Base-by-base conservation (phyloP, 2,888 invertebrate genomes). In the Ryuthela nishihirai region DNA sequence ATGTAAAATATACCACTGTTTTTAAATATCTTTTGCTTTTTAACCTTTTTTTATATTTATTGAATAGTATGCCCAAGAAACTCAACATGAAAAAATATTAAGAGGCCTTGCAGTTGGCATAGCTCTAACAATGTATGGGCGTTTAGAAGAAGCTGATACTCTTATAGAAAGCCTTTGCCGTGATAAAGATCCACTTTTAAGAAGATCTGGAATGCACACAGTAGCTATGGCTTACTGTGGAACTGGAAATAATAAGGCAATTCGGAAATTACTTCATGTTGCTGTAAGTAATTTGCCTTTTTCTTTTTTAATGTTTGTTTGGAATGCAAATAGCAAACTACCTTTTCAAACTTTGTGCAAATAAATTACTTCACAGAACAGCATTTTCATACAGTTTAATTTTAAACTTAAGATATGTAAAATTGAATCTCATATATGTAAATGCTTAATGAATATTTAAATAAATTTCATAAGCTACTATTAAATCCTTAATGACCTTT, bases 151-250 rank as follows among this genome's bases (percentile, higher is more conserved):
- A 74, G 97, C 97, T 9, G 97, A 99, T 78, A 85, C 88, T 4
- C 80, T 97, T 47, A 91, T 98, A 40, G 86, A 88, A 64, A 88
- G 88, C 67, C 80, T 99, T 41, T 82, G 87, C 63, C 83, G 87
- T 54, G 97, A 98, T 73, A 97, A 98, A 62, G 70, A 72, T 61
- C 93, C 95, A 5, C 86, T 97, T 67, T 78, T 98, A 59, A 83
- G 97, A 68, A 85, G 98, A 64, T 93, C 95, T 41, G 99, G 94
- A 63, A 97, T 98, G 85, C 97, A 97, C 77, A 97, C 97, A 0
- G 81, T 99, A 49, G 98, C 97, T 1, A 94, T 97, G 83, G 97
- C 98, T 0, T 98, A 98, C 75, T 94, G 93, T 73, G 99, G 99
- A 49, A 94, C 95, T 10, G 97, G 97, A 50, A 94, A 94, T 74